Evolutionary conservation across 2,797 vertebrate genomes (phyloP).

Genomic region (Alectoris magna): DNA sequence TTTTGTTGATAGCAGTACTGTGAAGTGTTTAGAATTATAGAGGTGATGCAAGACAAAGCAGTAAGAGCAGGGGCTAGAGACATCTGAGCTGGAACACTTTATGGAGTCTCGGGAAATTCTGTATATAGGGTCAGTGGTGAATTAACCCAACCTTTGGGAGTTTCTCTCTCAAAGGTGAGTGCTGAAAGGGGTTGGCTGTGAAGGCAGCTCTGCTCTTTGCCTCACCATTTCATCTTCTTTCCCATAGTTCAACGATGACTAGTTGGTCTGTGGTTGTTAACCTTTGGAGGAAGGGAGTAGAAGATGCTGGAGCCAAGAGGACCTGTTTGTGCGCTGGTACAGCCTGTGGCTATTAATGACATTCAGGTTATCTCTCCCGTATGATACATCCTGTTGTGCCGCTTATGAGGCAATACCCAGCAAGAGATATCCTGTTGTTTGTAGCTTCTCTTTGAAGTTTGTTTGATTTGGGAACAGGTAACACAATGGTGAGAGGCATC

Average conservation of each 20-base stretch:
- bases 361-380: slow-evolving; percentile 39
- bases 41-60: not conserved
- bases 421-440: slow-evolving; percentile 54
- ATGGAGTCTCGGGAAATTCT: not conserved
- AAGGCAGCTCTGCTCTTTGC: not conserved
- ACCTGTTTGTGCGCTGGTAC: slow-evolving; percentile 23
- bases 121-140: not conserved
- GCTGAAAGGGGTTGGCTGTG: not conserved
- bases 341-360: not conserved
- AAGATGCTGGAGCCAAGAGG: slow-evolving; percentile 6
- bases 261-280: not conserved
- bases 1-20: not conserved
- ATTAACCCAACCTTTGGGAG: not conserved
- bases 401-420: slow-evolving; percentile 21
- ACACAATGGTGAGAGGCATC: not conserved
- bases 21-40: not conserved
- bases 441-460: slow-evolving; percentile 48
- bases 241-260: not conserved
- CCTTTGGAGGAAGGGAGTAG: slow-evolving; percentile 4
- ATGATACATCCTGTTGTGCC: slow-evolving; percentile 26
- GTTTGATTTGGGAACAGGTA: slow-evolving; percentile 18
- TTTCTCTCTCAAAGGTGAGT: not conserved
- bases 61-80: not conserved
- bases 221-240: not conserved
- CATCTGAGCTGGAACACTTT: not conserved